Base-by-base conservation (phyloP, 2,888 invertebrate species). In the Hyles lineata region DNA sequence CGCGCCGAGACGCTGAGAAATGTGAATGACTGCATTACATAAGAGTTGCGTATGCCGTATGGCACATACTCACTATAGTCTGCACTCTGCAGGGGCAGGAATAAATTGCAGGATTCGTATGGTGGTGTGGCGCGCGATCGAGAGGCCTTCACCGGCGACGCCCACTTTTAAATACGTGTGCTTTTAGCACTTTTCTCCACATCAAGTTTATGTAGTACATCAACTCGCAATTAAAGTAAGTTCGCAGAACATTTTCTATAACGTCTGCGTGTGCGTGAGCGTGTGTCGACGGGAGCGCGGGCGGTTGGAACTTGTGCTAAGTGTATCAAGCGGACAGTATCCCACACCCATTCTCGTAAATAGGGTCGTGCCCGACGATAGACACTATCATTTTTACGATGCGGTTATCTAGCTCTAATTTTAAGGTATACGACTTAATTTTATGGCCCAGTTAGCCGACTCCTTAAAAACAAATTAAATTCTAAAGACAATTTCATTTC, bases 181-280 rank as follows among this genome's bases (percentile, higher is more conserved):
- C 79, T 78, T 77, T 76, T 75, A 76, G 74, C 76, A 77, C 77
- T 79, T 80, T 78, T 80, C 79, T 81, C 80, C 78, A 76, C 74
- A 74, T 72, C 76, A 76, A 76, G 77, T 76, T 79, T 75, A 79
- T 80, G 72, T 76, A 74, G 61, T 74, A 62, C 72, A 71, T 72
- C 70, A 76, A 74, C 73, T 74, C 67, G 62, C 70, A 73, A 63
- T 63, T 63, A 63, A 63, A 59, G 67, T 67, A n/a, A 59, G 23
- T 23, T 55, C n/a, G 32, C 63, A 9, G 62, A 63, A 60, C 29
- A 29, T 62, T 63, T 63, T 63, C 63, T 63, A 43, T 63, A 63
- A 32, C n/a, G 43, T 63, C 43, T 15, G 21, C 43, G 70, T 70
- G 71, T 29, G 43, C 43, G 43, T 70, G 25, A 19, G 35, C 35